Conservation (phyloP, 2,113 vertebrate genomes). For the Sakesphorus luctuosus region DNA sequence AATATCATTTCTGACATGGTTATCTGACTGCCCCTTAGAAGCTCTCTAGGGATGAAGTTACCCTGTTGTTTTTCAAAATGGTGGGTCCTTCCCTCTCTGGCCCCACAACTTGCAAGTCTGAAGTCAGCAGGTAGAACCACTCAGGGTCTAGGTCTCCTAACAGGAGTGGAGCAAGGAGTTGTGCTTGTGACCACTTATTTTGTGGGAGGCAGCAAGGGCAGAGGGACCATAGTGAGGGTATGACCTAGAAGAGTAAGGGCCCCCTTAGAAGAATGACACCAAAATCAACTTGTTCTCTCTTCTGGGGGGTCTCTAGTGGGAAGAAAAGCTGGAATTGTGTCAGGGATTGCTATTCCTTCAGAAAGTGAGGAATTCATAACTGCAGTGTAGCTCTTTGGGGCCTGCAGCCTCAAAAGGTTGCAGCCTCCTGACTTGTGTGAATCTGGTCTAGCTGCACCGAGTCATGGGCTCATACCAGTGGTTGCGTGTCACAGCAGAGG, state of each 20-base stretch:
- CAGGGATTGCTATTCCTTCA: neutral
- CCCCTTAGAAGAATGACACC: neutral
- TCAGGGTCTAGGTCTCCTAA: neutral
- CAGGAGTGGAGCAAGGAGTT: neutral
- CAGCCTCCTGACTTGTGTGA: neutral
- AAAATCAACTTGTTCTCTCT: neutral
- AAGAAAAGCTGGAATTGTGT: neutral
- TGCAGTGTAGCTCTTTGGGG: neutral
- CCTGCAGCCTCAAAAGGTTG: rapidly evolving
- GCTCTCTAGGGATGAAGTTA: neutral
- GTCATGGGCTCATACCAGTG: neutral
- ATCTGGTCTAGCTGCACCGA: neutral
- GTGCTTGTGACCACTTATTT: neutral
- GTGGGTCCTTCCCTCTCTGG: neutral
- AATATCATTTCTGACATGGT: neutral
- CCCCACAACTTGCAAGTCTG: neutral
- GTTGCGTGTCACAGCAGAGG: neutral
- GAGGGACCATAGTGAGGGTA: neutral
- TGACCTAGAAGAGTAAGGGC: neutral
- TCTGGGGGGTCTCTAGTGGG: neutral
- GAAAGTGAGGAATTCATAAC: neutral
- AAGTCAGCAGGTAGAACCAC: neutral
- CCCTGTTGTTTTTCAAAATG: neutral
- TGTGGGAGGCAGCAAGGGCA: neutral
- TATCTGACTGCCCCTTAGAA: neutral